These are phyloP conservation scores for Nycticebus coucang DNA, from an alignment of 2,113 vertebrate genomes.

Conservation along the genomic window DNA sequence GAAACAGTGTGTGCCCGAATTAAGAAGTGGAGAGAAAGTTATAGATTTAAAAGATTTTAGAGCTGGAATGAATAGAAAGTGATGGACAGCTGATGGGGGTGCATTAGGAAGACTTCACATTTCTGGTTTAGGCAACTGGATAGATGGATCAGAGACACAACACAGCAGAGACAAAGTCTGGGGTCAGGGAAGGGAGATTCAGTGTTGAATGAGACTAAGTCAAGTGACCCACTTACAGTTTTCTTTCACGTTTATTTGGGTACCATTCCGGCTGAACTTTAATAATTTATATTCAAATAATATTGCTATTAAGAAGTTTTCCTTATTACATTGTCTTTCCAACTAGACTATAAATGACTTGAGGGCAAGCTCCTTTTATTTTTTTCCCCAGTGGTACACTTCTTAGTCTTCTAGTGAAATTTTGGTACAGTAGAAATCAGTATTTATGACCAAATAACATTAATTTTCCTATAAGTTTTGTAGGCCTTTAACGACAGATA, in stretches of 20 bases:
- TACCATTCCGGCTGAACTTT: neutral
- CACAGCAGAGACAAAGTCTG: neutral
- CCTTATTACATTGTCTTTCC: slow-evolving; percentile 17
- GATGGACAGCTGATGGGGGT: neutral
- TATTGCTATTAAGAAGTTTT: slow-evolving; percentile 31
- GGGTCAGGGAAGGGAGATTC: neutral
- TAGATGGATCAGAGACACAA: neutral
- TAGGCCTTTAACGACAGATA: neutral
- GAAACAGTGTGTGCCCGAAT: neutral
- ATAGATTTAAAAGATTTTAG: neutral
- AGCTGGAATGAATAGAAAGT: neutral
- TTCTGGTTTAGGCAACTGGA: neutral
- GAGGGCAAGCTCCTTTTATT: neutral
- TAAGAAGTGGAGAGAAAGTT: neutral
- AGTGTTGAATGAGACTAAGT: neutral
- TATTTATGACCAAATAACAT: slow-evolving; percentile 1
- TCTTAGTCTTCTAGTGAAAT: neutral
- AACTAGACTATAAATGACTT: neutral
- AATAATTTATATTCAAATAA: slow-evolving; percentile 19
- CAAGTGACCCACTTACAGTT: neutral
- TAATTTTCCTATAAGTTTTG: neutral
- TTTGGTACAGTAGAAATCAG: neutral
- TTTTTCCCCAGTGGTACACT: neutral
- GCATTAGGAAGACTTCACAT: neutral
- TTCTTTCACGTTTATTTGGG: neutral